Evolutionary conservation across 2,888 invertebrate species (phyloP).

Genomic region (Rhopalosiphum nymphaeae): DNA sequence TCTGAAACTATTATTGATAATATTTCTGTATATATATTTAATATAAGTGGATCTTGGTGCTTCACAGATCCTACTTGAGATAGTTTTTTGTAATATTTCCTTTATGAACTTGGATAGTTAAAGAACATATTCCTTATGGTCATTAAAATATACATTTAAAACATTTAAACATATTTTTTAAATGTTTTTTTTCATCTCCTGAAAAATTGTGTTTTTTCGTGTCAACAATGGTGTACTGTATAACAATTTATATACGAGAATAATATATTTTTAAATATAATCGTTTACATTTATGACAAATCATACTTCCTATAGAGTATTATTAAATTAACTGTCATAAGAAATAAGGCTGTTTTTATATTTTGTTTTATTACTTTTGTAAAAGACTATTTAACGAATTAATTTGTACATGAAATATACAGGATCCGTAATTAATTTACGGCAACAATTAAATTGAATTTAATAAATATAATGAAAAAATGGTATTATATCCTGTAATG

Average conservation of each 20-base stretch:
- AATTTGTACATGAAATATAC: background rate
- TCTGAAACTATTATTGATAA: background rate
- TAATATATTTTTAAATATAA: background rate
- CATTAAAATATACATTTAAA: background rate
- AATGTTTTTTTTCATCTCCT: no score
- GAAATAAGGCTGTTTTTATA: background rate
- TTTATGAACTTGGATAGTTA: background rate
- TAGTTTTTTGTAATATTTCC: background rate
- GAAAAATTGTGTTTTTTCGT: no score
- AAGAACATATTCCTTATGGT: fast-evolving
- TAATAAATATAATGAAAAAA: background rate
- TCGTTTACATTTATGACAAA: background rate
- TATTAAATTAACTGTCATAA: background rate
- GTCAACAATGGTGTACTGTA: background rate
- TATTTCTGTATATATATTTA: background rate
- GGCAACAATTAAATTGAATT: background rate
- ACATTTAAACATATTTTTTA: no score
- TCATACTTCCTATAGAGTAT: background rate
- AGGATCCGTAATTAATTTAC: background rate
- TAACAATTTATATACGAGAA: background rate
- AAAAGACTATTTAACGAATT: background rate
- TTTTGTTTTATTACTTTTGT: background rate
- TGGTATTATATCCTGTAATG: background rate
- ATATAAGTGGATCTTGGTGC: background rate
- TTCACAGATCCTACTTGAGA: background rate